A percentile compares a stretch with the other conserved stretches of the same genome.
phyloP scores from a whole-genome alignment of 2,113 vertebrate genomes.

The Acanthisitta chloris region DNA sequence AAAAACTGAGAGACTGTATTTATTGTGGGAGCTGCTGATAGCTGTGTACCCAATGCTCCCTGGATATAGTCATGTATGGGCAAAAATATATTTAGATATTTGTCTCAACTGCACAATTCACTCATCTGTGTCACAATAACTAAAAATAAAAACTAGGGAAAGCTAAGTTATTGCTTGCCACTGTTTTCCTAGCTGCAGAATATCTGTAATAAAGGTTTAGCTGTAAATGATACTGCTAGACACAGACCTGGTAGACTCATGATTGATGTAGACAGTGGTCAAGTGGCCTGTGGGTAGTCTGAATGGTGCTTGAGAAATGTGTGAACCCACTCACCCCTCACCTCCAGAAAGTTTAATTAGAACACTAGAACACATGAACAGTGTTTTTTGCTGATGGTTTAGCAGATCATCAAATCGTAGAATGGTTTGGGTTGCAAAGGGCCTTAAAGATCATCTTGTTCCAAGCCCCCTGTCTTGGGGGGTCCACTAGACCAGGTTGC shows the following conservation, averaged over 20 bases:
- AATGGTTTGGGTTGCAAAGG: not conserved
- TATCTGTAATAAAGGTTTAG: not conserved
- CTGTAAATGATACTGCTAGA: not conserved
- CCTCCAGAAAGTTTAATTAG: not conserved
- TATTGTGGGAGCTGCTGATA: not conserved
- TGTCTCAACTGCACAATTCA: not conserved
- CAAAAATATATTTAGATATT: slow-evolving; percentile 16
- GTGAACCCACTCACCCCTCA: not conserved
- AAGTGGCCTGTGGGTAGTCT: not conserved
- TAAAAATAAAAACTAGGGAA: slow-evolving; percentile 2
- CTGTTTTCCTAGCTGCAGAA: not conserved
- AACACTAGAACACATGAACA: too few species aligned
- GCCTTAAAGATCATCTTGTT: not conserved
- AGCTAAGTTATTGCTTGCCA: not conserved
- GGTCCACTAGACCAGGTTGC: not conserved
- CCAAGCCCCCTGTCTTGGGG: not conserved
- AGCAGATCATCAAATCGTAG: not conserved
- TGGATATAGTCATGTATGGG: not conserved
- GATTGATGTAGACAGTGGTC: not conserved
- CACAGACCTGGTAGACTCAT: not conserved
- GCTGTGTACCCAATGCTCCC: not conserved
- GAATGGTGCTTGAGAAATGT: not conserved
- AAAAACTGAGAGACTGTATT: not conserved
- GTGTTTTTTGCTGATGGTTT: not conserved
- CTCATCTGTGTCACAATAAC: not conserved